phyloP scores from a whole-genome alignment of 2,797 vertebrate genomes.

The Acropternis orthonyx region DNA sequence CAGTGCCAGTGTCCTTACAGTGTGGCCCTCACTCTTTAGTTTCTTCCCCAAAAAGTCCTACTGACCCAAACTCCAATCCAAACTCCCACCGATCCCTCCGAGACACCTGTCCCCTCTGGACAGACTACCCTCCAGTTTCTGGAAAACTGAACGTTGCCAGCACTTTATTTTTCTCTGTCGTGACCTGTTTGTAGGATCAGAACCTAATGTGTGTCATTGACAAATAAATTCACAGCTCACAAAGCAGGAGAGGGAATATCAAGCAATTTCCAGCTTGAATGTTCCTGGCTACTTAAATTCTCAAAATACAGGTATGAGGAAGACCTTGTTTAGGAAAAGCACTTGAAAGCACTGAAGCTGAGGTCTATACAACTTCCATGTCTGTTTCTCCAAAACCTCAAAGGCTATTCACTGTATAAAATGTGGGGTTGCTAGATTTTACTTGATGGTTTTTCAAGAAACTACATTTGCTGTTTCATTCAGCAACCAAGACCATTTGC shows the following conservation, averaged over 20 bases:
- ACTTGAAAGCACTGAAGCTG: background rate
- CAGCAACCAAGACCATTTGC: background rate
- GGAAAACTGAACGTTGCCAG: background rate
- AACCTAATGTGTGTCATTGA: background rate
- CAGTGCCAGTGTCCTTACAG: background rate
- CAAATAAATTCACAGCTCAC: background rate
- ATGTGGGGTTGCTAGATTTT: background rate
- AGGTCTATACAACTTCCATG: background rate
- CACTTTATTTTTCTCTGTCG: background rate
- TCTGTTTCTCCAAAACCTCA: background rate
- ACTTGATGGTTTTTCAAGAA: constrained; percentile 3
- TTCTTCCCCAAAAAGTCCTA: background rate
- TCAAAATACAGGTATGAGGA: background rate
- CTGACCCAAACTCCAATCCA: background rate
- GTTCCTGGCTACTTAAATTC: background rate
- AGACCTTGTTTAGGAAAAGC: background rate
- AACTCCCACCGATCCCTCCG: background rate
- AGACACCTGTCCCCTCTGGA: background rate
- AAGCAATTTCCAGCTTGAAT: background rate
- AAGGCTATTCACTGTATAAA: background rate
- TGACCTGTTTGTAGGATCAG: background rate
- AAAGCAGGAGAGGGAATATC: background rate
- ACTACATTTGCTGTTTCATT: background rate
- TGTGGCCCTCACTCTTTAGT: accelerated
- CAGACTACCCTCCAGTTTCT: background rate